phyloP scores from a whole-genome alignment of 2,113 vertebrate species.

The Hystrix cristata region DNA sequence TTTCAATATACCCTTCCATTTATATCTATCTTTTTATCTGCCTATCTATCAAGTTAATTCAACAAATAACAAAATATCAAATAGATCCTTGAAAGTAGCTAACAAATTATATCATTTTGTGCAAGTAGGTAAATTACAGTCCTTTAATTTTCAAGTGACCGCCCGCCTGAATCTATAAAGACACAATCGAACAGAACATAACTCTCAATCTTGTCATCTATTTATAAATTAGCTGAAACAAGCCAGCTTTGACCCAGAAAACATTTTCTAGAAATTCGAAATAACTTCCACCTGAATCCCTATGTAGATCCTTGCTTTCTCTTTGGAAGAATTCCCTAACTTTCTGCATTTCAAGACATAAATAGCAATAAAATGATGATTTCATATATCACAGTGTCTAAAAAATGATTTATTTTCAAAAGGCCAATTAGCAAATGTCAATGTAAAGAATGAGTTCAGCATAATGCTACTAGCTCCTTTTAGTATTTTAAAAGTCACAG shows the following conservation, averaged over 20 bases:
- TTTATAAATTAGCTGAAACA: background rate
- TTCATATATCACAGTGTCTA: background rate
- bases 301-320: background rate
- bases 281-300: background rate
- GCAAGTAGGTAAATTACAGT: background rate
- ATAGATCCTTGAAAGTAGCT: background rate
- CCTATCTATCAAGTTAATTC: background rate
- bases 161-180: background rate
- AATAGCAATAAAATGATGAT: background rate
- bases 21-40: background rate
- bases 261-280: background rate
- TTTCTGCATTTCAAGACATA: background rate
- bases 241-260: background rate
- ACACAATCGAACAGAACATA: background rate
- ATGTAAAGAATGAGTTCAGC: background rate
- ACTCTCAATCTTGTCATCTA: background rate
- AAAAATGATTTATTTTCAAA: background rate
- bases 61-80: background rate
- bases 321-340: background rate
- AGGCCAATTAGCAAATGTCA: background rate
- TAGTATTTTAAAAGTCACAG: background rate
- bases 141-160: background rate
- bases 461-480: background rate
- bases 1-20: background rate
- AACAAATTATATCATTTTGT: background rate